These are phyloP conservation scores for Lasioglossum pauxillum DNA, from an alignment of 2,888 invertebrate species.

Conservation along the genomic window DNA sequence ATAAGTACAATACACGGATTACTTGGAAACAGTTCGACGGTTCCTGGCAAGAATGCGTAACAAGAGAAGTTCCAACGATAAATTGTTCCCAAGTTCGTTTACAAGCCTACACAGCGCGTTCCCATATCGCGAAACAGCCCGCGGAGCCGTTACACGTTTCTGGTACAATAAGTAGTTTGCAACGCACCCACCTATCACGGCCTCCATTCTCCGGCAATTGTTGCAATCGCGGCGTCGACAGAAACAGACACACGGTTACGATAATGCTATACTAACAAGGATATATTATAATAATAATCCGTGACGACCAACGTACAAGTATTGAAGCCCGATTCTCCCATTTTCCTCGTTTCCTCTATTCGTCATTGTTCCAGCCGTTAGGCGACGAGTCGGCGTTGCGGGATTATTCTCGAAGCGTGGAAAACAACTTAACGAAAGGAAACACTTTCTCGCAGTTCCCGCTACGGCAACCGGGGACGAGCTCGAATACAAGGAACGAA, in stretches of 20 bases:
- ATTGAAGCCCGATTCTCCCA: neutral
- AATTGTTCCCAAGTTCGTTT: neutral
- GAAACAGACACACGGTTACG: neutral
- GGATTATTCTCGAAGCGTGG: slow-evolving; percentile 75
- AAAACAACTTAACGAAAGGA: slow-evolving; percentile 76
- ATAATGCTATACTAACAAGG: neutral
- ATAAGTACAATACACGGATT: slow-evolving; percentile 1
- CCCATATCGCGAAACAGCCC: neutral
- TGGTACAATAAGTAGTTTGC: neutral
- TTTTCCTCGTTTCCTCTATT: slow-evolving; percentile 31
- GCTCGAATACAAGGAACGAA: slow-evolving; percentile 49
- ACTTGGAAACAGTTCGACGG: neutral
- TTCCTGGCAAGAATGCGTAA: neutral
- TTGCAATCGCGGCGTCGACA: neutral
- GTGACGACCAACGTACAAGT: neutral
- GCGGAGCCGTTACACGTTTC: neutral
- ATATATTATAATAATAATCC: slow-evolving; percentile 25
- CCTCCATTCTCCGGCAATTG: slow-evolving; percentile 5
- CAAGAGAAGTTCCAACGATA: slow-evolving; percentile 6
- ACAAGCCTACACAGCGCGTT: neutral
- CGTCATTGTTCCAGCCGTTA: slow-evolving; percentile 47
- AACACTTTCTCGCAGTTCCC: slow-evolving; percentile 76
- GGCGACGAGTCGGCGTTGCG: slow-evolving; percentile 26
- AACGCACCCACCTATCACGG: neutral
- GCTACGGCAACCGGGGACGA: slow-evolving; percentile 48